phyloP scores from a whole-genome alignment of 2,797 vertebrate species.

The Psittacula echo region DNA sequence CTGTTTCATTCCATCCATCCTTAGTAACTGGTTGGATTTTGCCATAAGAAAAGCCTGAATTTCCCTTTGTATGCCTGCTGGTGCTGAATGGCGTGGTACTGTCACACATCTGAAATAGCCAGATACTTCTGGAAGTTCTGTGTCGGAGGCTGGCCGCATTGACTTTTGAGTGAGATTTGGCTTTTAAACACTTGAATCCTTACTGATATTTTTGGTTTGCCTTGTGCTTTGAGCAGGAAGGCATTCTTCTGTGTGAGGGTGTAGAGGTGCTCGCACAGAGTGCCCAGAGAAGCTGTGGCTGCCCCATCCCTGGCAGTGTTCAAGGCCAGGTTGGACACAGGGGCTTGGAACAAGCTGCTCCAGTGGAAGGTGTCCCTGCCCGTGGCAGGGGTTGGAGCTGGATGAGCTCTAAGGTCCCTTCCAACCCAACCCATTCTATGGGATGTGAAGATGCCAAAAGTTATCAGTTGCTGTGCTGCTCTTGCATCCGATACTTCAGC shows the following conservation, averaged over 20 bases:
- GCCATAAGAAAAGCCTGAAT: neutral
- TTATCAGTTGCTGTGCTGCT: neutral
- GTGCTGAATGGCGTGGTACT: neutral
- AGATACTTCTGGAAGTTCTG: neutral
- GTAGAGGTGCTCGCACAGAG: neutral
- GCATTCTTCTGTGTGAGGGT: neutral
- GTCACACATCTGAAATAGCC: neutral
- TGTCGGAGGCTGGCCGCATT: neutral
- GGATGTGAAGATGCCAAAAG: neutral
- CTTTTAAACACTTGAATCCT: neutral
- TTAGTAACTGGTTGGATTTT: neutral
- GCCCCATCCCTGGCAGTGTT: neutral
- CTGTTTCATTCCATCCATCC: neutral
- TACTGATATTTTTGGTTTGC: neutral
- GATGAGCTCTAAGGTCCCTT: neutral
- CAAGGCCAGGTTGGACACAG: neutral
- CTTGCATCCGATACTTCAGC: neutral
- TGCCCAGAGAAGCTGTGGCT: neutral
- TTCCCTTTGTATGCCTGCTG: neutral
- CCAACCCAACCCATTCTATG: neutral
- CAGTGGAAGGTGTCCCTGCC: neutral
- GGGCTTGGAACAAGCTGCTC: neutral
- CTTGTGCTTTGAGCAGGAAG: neutral
- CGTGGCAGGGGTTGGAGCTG: neutral
- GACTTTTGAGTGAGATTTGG: neutral